phyloP scores from a whole-genome alignment of 2,888 invertebrate genomes.

The Oconnorella tubifera region DNA sequence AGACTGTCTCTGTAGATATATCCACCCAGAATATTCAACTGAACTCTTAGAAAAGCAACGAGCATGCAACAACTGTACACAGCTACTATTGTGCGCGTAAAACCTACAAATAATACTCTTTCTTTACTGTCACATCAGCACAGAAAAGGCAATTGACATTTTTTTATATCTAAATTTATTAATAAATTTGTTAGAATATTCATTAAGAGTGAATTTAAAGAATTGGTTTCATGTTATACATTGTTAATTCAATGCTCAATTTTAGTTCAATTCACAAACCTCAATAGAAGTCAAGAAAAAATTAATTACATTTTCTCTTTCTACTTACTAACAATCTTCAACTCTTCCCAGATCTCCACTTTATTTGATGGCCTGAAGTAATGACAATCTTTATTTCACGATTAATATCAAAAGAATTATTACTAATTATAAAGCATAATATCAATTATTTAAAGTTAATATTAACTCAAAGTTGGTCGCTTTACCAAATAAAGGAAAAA shows the following conservation, averaged over 20 bases:
- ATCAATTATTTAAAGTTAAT: not conserved
- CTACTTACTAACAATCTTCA: constrained; percentile 65
- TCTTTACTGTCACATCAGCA: too few species aligned
- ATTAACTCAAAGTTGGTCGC: too few species aligned
- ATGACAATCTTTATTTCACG: constrained; percentile 17
- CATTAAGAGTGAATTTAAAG: too few species aligned
- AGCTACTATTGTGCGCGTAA: constrained; percentile 70
- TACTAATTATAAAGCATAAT: not conserved
- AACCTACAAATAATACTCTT: constrained; percentile 60
- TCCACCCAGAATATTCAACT: constrained; percentile 84
- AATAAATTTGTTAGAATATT: too few species aligned
- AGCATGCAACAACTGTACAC: constrained; percentile 81
- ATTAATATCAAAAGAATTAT: not conserved
- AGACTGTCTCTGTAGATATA: constrained; percentile 69
- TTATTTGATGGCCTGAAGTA: constrained; percentile 64
- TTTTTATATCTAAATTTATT: not conserved
- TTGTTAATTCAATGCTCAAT: too few species aligned
- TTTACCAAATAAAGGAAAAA: too few species aligned
- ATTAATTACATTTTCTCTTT: too few species aligned
- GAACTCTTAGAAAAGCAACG: constrained; percentile 75
- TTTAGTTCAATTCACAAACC: too few species aligned
- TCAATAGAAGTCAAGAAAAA: too few species aligned
- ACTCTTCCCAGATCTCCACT: constrained; percentile 72
- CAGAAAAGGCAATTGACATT: too few species aligned
- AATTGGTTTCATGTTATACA: too few species aligned